Base-by-base conservation (phyloP, 2,888 invertebrate genomes). In the Temnothorax rugatulus region DNA sequence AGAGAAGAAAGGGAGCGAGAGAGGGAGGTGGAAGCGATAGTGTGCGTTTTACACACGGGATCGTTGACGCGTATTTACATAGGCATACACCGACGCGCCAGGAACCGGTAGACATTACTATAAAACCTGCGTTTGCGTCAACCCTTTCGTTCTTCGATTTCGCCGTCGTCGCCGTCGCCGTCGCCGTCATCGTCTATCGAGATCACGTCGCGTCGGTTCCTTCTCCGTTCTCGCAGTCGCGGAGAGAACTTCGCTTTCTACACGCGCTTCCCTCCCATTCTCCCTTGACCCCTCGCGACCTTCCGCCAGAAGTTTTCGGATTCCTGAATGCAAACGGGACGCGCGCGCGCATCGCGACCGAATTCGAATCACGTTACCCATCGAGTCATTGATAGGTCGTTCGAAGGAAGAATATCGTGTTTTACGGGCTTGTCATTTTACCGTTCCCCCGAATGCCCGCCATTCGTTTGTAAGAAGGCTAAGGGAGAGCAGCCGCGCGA, bases 41-140 rank as follows among this genome's bases (percentile, higher is more conserved):
- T 81, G 71, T 71, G 61, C 59, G 57, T 59, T 73, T 69, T 81
- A 61, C 86, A 86, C 66, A 68, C 73, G 73, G 54, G 79, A 71
- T 81, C 69, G 64, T 50, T 83, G 74, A 64, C 68, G 44, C 50
- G 82, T 84, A 75, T 84, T 84, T 83, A 75, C 82, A 89, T 75
- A 61, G 59, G 59, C 77, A 73, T 69, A 71, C 59, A 71, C 29
- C 18, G 47, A 25, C 75, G 69, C 47, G 47, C 54, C 64, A 44
- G 52, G 47, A 52, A 61, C 47, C 44, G 84, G 84, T 76, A 74
- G 79, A 71, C 73, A 71, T 83, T 83, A 64, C 77, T 52, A 73
- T 86, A 79, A 85, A 85, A 74, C 71, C 82, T 71, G 64, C 84
- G 84, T 84, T 86, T 66, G 74, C 76, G 59, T 66, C 66, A 84